Evolutionary conservation across 2,797 vertebrate species (phyloP).

Genomic region (Hemibagrus guttatus): DNA sequence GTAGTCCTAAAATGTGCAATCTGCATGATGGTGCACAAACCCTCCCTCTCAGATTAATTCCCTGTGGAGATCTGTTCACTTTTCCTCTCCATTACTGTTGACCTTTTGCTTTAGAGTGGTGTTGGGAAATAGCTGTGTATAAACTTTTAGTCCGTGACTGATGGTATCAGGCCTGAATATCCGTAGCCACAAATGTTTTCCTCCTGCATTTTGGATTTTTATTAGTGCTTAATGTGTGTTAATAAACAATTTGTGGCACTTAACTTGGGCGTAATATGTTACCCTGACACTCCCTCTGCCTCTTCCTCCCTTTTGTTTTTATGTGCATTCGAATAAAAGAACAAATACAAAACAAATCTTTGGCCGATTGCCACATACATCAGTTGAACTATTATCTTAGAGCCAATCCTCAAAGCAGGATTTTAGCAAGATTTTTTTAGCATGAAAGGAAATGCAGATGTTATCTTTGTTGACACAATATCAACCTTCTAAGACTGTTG

Average conservation of each 20-base stretch:
- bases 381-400: constrained; percentile 49
- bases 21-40: background rate
- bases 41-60: constrained; percentile 27
- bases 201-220: constrained; percentile 60
- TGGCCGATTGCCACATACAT: constrained; percentile 69
- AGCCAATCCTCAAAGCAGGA: constrained; percentile 21
- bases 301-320: background rate
- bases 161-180: constrained; percentile 61
- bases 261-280: constrained; percentile 63
- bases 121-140: constrained; percentile 42
- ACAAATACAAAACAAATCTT: constrained; percentile 51
- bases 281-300: constrained; percentile 54
- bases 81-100: constrained; percentile 34
- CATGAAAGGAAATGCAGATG: constrained; percentile 54
- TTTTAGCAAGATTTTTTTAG: constrained; percentile 36
- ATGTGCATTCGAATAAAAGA: constrained; percentile 56
- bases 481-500: constrained; percentile 30
- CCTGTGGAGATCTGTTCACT: constrained; percentile 25
- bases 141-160: constrained; percentile 49
- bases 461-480: constrained; percentile 60
- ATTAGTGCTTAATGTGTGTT: constrained; percentile 65
- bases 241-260: constrained; percentile 74
- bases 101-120: constrained; percentile 36
- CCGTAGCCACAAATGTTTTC: constrained; percentile 54
- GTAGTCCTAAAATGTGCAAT: constrained; percentile 17